Conservation (phyloP, 1,140 invertebrate genomes). For the Agrypnia vestita region DNA sequence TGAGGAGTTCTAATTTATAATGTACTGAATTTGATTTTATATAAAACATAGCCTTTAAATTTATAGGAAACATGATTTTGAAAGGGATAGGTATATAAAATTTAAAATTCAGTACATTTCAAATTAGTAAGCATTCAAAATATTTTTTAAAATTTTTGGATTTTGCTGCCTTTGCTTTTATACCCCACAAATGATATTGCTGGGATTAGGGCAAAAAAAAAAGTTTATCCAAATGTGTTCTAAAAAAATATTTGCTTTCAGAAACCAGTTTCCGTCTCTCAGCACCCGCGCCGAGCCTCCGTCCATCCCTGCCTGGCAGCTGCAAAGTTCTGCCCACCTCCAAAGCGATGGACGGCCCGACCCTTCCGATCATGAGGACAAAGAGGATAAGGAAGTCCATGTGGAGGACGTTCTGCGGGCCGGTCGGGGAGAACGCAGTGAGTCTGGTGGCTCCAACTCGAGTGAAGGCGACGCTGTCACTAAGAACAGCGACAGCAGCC, state of each 20-base stretch:
- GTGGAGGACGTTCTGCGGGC: constrained; percentile 63
- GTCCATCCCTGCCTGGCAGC: constrained; percentile 85
- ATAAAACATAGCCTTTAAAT: too few species aligned
- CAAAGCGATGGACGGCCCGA: constrained; percentile 62
- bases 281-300: constrained; percentile 77
- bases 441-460: constrained; percentile 75
- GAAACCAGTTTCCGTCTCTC: constrained; percentile 82
- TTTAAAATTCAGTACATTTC: too few species aligned
- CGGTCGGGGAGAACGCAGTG: constrained; percentile 66
- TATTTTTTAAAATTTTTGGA: too few species aligned
- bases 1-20: too few species aligned
- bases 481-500: constrained; percentile 80
- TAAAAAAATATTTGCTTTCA: constrained; percentile 62
- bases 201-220: too few species aligned
- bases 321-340: constrained; percentile 70
- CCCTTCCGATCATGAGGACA: constrained; percentile 55
- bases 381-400: constrained; percentile 60
- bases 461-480: constrained; percentile 79
- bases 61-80: too few species aligned
- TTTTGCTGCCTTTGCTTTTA: too few species aligned
- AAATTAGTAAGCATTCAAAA: too few species aligned
- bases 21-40: too few species aligned
- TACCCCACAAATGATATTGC: too few species aligned
- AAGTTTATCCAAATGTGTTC: neutral
- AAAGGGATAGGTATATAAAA: too few species aligned